Evolutionary conservation across 2,888 invertebrate genomes (phyloP), one percentile per base, ranked within the genome.

Genomic region (Agonum fuliginosum): DNA sequence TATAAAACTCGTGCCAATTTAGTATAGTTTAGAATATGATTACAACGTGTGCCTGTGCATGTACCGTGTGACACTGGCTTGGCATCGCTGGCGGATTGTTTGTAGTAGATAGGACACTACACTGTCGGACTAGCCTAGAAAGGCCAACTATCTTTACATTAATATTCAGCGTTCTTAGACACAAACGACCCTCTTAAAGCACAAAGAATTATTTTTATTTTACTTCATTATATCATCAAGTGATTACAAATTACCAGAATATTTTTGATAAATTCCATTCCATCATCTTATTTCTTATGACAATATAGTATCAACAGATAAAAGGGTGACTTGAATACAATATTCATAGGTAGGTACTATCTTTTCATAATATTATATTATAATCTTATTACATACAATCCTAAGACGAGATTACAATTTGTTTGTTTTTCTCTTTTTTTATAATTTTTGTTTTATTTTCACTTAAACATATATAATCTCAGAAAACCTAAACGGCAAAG

Each of bases 161-260:
- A 48, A 51, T 48, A 70, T 43, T 51, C 58, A 54, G 54, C 51
- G 5, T 19, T 71, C 51, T 71, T 80, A 80, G 81, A 81, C 79
- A 81, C 79, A 79, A 51, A 81, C 77, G 80, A 81, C 78, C 78
- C 77, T 81, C 78, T 73, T 80, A 80, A 81, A 81, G 81, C 81
- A 81, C 81, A 81, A 80, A 80, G 79, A 81, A 79, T 80, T 80
- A 79, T 79, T 76, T 74, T 70, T 6, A 19, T 8, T 20, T 78
- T 14, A 43, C n/a, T 12, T n/a, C n/a, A n/a, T n/a, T n/a, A n/a
- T n/a, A n/a, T 54, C 54, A 54, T 54, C 54, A 54, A 54, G 30
- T 65, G 20, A 54, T 54, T 62, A 62, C 62, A 27, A 62, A 43
- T 62, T 62, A 62, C 34, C 62, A 34, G 17, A 54, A 54, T 73